phyloP scores from a whole-genome alignment of 2,797 vertebrate genomes.

The Thamnophis elegans region DNA sequence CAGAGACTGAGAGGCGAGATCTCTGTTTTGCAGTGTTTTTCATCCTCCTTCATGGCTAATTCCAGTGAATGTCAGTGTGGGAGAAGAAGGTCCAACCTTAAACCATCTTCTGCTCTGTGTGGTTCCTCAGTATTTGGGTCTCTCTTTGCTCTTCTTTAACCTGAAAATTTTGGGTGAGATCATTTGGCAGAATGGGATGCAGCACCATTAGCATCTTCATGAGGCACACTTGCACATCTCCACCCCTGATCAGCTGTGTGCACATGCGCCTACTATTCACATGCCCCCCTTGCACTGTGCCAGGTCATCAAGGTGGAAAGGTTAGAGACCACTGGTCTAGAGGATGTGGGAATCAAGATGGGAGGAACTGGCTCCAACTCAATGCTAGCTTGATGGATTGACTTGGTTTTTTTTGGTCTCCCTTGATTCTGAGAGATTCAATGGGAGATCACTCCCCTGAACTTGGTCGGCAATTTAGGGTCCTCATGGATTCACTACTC shows the following conservation, averaged over 20 bases:
- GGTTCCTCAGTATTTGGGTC: neutral
- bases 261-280: too few relatives aligned
- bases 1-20: neutral
- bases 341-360: neutral
- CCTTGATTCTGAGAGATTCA: neutral
- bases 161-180: neutral
- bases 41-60: neutral
- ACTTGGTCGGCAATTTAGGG: neutral
- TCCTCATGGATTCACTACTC: neutral
- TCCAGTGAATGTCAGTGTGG: neutral
- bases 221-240: neutral
- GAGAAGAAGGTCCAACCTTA: neutral
- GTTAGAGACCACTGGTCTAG: neutral
- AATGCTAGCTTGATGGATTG: neutral
- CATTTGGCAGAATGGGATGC: neutral
- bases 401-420: neutral
- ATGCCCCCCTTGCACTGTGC: too few relatives aligned
- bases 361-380: neutral
- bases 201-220: neutral
- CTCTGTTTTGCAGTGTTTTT: neutral
- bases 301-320: too few relatives aligned
- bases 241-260: too few relatives aligned
- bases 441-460: neutral
- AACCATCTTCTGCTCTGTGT: neutral
- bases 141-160: neutral